Conservation (phyloP, 2,888 invertebrate species). For the Ypsolopha sequella region DNA sequence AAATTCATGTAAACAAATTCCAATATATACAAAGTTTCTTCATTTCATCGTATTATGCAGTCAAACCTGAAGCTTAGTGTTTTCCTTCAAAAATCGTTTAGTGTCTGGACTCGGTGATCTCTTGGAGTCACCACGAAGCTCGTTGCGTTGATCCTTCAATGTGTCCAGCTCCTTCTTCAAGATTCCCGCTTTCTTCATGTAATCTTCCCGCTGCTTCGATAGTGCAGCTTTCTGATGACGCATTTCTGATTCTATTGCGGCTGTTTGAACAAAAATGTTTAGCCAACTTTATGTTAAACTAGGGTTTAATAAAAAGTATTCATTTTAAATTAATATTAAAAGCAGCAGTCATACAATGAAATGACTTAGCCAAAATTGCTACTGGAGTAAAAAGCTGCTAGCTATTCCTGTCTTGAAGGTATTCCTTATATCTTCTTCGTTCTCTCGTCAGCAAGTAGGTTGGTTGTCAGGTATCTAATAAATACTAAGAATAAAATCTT, state of each 20-base stretch:
- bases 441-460: too few relatives aligned
- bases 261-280: constrained; percentile 20
- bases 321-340: too few relatives aligned
- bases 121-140: constrained; percentile 76
- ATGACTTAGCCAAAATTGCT: too few relatives aligned
- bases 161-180: constrained; percentile 84
- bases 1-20: neutral
- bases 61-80: constrained; percentile 86
- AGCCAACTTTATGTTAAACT: neutral
- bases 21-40: neutral
- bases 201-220: constrained; percentile 84
- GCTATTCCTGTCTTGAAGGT: too few relatives aligned
- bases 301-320: too few relatives aligned
- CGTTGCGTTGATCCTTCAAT: constrained; percentile 82
- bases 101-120: constrained; percentile 82
- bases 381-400: too few relatives aligned
- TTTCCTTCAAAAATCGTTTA: constrained; percentile 84
- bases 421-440: too few relatives aligned
- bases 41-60: neutral
- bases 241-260: constrained; percentile 84
- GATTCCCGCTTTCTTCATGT: constrained; percentile 79
- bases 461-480: too few relatives aligned
- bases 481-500: too few relatives aligned
- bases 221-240: constrained; percentile 86
- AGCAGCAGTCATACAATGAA: too few relatives aligned